Evolutionary conservation across 2,888 invertebrate species (phyloP), one percentile per base, ranked within the genome.

Genomic region (Microctonus aethiopoides): DNA sequence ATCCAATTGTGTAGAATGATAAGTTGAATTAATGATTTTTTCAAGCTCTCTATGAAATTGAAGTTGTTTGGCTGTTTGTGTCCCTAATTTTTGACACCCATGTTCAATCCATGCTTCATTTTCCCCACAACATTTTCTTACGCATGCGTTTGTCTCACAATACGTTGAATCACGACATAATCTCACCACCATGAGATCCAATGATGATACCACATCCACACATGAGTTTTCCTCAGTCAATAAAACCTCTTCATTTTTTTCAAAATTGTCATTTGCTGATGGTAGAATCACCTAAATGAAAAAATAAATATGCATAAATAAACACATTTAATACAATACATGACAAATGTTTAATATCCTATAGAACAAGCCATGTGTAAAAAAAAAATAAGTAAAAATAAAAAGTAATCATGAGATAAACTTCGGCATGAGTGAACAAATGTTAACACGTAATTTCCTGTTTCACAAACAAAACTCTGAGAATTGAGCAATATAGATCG

Each of bases 51-150:
- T 16, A 65, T 73, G 72, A 72, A 77, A 68, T 61, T 67, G 62
- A 22, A 63, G 36, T 51, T 36, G 22, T 9, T 36, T 6, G 11
- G 16, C 22, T 26, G 36, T 13, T 54, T 68, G 9, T n/a, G 29
- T 7, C 6, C 66, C 52, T 7, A 74, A 56, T 39, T 56, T 61
- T 24, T 59, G 51, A 56, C 75, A 76, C 0, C 13, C 24, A 0
- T 16, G 32, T 3, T 63, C 60, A 41, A 74, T 39, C 41, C 75
- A 69, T 4, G 76, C 75, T 59, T 81, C 74, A 34, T 80, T 79
- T 36, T 87, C 86, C 7, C 74, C 68, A 68, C 87, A 87, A 74
- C 87, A 87, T 76, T 87, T 87, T 64, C 81, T 78, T 61, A 87
- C 73, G 75, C 87, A 87, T 1, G 79, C 52, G 51, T 83, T 77